Base-by-base conservation (phyloP, 2,888 invertebrate species). In the Pseudeuparius sepicola region DNA sequence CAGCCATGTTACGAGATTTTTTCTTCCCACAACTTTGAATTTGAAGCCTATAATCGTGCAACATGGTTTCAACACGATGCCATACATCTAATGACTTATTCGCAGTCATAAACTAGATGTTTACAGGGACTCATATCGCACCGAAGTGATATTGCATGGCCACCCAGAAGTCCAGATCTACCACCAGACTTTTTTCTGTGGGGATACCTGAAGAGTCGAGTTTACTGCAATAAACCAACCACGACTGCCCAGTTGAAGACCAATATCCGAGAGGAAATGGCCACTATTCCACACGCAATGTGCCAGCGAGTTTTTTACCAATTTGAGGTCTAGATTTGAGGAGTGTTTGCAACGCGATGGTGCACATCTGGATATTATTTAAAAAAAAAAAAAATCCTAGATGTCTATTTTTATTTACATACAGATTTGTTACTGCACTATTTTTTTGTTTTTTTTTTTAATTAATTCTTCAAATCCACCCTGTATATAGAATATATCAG, bases 61-160 rank as follows among this genome's bases (percentile, higher is more conserved):
- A 34, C 36, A 13, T 36, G 36, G 32, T 34, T 36, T 34, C 34
- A 35, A 20, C 37, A 37, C 33, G 37, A 37, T 37, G 23, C 37
- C 37, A 37, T 23, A 37, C 37, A 3, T 25, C 34, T 27, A 36
- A 36, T 25, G 32, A 2, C 6, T 36, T 32, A 12, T 24, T 36
- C 13, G 25, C 24, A 10, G 36, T 36, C 12, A 32, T 36, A 24
- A 34, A 36, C 31, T 24, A 34, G 17, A 34, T 36, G 32, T 24
- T 36, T 26, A 12, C 32, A 9, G 24, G 14, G 6, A 36, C 28
- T 34, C 4, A 34, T 30, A 29, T 29, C 29, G 29, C 14, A 15
- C 14, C 29, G 29, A 29, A 5, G 14, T 29, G 29, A 29, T 14
- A 29, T 29, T 29, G 29, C 29, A 29, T 29, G 29, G 29, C 29